Base-by-base conservation (phyloP, 2,888 invertebrate genomes). In the Standfussiana lucernea region DNA sequence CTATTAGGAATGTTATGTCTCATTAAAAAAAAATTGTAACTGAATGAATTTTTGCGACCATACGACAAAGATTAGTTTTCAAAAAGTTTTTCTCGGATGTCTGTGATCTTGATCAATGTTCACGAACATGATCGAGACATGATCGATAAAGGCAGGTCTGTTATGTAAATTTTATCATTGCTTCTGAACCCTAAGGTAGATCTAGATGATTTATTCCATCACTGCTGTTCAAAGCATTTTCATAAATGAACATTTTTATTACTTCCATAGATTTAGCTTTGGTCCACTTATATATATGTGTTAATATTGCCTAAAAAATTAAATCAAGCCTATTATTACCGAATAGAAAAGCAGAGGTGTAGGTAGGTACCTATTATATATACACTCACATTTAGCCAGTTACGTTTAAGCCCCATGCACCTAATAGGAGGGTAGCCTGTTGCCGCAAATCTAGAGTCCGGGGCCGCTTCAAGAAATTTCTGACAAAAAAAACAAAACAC, bases 1-100 rank as follows among this genome's bases (percentile, higher is more conserved):
- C 35, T 61, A 53, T 67, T 79, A 40, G 67, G 21, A n/a, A 28
- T 32, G 35, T 42, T n/a, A 37, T 68, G 64, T 32, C 11, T 69
- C 15, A 50, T 37, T 3, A 67, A 0, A 42, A 47, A 21, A 69
- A 53, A 42, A 66, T 24, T 0, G 40, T 15, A 15, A 1, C 28
- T 15, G 1, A 24, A 11, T 35, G 35, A 35, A 2, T 62, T 24
- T 11, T 37, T 7, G 28, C 28, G 28, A 61, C 11, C 21, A 21
- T 2, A 21, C 21, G 47, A 45, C 47, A 47, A 47, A 24, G 24
- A 24, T 50, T 24, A 50, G 10, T 50, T 50, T 50, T 50, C 2
- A 10, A 50, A 50, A 50, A 24, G 24, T 47, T 24, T 0, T 47
- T 24, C 47, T 2, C 21, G 47, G n/a, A n/a, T n/a, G n/a, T n/a